phyloP scores from a whole-genome alignment of 2,797 vertebrate genomes.

The Kryptopterus vitreolus region DNA sequence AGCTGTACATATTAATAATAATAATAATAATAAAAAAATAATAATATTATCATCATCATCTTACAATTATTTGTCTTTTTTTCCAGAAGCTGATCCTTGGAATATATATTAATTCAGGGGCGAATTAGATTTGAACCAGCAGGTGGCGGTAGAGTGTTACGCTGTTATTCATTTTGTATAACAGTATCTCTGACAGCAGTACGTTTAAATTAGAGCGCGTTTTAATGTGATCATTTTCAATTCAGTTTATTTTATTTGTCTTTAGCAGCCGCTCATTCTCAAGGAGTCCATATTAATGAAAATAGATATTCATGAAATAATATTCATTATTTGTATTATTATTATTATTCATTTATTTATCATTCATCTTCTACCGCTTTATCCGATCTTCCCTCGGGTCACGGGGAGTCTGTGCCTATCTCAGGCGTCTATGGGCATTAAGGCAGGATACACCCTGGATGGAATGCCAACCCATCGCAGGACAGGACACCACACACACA shows the following conservation, averaged over 20 bases:
- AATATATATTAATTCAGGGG: neutral
- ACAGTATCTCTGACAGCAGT: neutral
- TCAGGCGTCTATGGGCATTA: no score
- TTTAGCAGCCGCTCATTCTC: neutral
- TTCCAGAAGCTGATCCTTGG: neutral
- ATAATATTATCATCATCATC: neutral
- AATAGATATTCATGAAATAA: neutral
- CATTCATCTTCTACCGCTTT: no score
- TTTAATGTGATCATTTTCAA: no score
- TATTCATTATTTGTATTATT: no score
- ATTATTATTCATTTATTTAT: no score
- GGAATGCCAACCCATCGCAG: no score
- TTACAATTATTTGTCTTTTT: neutral
- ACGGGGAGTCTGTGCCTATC: no score
- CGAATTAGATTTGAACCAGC: neutral
- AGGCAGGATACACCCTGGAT: no score
- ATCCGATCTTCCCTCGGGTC: no score
- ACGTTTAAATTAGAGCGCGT: neutral
- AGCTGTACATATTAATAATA: no score
- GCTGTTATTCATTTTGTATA: neutral
- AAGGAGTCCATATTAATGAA: neutral
- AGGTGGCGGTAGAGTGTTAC: constrained; percentile 27
- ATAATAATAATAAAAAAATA: neutral
- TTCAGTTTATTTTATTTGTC: neutral
- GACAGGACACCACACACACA: no score